These are phyloP conservation scores for Xanthorhoe spadicearia DNA, from an alignment of 2,888 invertebrate genomes.

Conservation along the genomic window DNA sequence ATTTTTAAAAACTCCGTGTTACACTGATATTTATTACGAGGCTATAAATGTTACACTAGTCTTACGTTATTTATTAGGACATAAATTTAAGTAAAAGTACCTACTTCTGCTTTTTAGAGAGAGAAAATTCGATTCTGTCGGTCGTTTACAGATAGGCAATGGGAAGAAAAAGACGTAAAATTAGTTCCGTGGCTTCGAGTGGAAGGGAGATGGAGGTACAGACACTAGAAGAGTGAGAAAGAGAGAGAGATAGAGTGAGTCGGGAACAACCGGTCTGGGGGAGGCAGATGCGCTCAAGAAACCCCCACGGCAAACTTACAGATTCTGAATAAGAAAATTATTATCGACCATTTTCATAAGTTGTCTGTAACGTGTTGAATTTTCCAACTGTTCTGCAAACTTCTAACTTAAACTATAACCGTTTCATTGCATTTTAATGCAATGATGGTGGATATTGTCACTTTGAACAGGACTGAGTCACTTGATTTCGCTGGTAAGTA, in stretches of 20 bases:
- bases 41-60: constrained; percentile 44
- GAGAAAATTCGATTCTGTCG: constrained; percentile 58
- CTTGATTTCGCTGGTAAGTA: not conserved
- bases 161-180: constrained; percentile 77
- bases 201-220: constrained; percentile 58
- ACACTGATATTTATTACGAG: constrained; percentile 43
- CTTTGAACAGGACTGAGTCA: too few species aligned
- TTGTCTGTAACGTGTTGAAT: too few species aligned
- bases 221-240: constrained; percentile 50
- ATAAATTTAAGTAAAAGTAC: constrained; percentile 55
- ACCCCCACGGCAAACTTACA: constrained; percentile 75
- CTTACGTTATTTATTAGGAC: constrained; percentile 54
- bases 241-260: constrained; percentile 58
- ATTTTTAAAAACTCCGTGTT: constrained; percentile 37
- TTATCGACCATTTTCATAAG: constrained; percentile 64
- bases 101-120: constrained; percentile 47
- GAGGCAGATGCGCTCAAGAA: constrained; percentile 79
- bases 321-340: constrained; percentile 78
- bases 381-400: too few species aligned
- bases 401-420: too few species aligned
- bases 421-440: too few species aligned
- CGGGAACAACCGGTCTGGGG: constrained; percentile 79
- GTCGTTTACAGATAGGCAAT: constrained; percentile 70
- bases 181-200: constrained; percentile 71
- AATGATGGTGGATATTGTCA: too few species aligned